Conservation (phyloP, 2,113 vertebrate genomes). For the Neotoma lepida region DNA sequence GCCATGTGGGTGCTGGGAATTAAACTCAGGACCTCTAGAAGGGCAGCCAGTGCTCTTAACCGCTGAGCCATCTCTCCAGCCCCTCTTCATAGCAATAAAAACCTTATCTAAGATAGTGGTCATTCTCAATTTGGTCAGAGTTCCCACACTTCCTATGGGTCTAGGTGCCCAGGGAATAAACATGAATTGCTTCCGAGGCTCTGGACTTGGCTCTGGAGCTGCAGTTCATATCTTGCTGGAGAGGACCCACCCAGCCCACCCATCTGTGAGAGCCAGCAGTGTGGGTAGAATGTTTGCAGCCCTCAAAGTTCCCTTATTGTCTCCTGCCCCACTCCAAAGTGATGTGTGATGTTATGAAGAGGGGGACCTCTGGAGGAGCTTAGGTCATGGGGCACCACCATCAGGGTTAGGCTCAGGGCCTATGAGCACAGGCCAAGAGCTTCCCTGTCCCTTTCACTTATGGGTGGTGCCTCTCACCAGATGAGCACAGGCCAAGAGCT, state of each 20-base stretch:
- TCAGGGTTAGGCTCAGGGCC: neutral
- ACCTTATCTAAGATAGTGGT: neutral
- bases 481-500: neutral
- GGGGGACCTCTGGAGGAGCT: too few relatives aligned
- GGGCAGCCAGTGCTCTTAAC: too few relatives aligned
- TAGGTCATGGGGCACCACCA: neutral
- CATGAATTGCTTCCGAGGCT: neutral
- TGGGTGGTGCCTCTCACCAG: neutral
- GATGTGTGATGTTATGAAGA: neutral
- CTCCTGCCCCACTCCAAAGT: neutral
- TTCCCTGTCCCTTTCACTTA: neutral
- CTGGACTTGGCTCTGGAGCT: neutral
- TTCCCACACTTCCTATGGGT: neutral
- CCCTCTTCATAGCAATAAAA: neutral
- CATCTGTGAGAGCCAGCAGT: neutral
- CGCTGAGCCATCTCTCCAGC: too few relatives aligned
- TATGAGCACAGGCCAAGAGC: neutral
- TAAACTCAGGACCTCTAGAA: too few relatives aligned
- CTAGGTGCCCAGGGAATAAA: neutral
- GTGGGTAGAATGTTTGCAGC: neutral
- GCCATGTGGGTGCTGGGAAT: too few relatives aligned
- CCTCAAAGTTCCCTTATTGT: neutral
- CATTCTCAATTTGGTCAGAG: neutral
- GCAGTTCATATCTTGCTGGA: too few relatives aligned
- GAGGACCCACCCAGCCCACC: neutral